Conservation (phyloP, 2,113 vertebrate species). For the Leptodactylus fuscus region DNA sequence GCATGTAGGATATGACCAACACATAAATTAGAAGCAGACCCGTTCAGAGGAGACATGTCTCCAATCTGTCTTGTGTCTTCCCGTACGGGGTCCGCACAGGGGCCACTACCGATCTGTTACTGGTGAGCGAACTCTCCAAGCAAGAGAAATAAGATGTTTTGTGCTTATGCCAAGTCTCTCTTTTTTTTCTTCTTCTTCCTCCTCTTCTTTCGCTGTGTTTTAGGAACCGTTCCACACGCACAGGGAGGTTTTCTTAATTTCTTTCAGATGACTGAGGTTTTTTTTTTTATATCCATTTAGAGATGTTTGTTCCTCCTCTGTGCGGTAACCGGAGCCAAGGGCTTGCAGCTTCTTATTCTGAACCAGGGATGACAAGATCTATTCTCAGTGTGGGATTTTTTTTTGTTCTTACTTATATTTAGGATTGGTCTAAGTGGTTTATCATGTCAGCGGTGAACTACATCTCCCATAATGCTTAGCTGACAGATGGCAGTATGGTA, state of each 20-base stretch:
- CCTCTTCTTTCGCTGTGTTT: constrained; percentile 62
- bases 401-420: not conserved
- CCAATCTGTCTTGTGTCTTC: constrained; percentile 65
- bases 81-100: constrained; percentile 69
- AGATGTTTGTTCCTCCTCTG: not conserved
- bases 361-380: not conserved
- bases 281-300: not conserved
- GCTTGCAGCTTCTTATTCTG: not conserved
- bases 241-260: constrained; percentile 78
- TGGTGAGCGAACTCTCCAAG: constrained; percentile 74
- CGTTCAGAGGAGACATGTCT: constrained; percentile 65
- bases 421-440: too few relatives aligned
- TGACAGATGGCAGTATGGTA: too few relatives aligned
- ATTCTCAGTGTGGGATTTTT: not conserved
- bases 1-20: constrained; percentile 46
- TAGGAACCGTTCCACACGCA: constrained; percentile 77
- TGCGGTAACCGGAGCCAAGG: not conserved
- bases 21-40: constrained; percentile 60
- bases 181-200: constrained; percentile 57
- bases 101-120: constrained; percentile 70
- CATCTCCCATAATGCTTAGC: too few relatives aligned
- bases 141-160: constrained; percentile 82
- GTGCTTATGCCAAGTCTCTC: constrained; percentile 75
- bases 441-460: too few relatives aligned
- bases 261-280: constrained; percentile 73